A percentile compares a stretch with the other conserved stretches of the same genome.
Evolutionary conservation across 35 echinoderm and acorn worm genomes (phyloP).

Genomic region (Heliocidaris erythrogramma): DNA sequence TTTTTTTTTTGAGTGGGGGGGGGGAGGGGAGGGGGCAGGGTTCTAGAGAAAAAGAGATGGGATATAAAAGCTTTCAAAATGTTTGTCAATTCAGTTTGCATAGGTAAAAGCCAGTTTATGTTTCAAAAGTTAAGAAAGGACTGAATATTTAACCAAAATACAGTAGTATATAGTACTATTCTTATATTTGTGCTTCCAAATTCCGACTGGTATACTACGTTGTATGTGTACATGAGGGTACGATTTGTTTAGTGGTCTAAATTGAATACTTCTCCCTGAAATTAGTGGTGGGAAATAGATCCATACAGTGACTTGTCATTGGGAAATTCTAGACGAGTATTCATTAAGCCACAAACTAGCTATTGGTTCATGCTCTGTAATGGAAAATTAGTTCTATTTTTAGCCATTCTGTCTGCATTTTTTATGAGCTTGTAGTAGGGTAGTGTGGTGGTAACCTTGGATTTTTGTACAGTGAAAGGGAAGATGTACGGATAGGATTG

Average conservation of each 20-base stretch:
- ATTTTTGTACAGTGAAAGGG: neutral
- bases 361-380: neutral
- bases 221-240: neutral
- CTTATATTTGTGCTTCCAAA: too few relatives aligned
- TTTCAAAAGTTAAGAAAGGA: too few relatives aligned
- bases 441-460: neutral
- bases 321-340: neutral
- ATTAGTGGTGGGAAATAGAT: neutral
- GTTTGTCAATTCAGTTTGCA: too few relatives aligned
- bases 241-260: too few relatives aligned
- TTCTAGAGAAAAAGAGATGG: neutral
- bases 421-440: neutral
- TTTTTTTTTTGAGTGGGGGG: too few relatives aligned
- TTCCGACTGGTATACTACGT: neutral
- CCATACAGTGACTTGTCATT: neutral
- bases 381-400: constrained; percentile 5
- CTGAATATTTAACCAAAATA: too few relatives aligned
- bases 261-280: neutral
- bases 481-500: neutral
- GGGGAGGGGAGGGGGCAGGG: too few relatives aligned
- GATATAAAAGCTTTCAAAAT: neutral
- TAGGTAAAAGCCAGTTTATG: too few relatives aligned
- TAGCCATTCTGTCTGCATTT: neutral
- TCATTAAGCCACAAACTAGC: neutral
- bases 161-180: too few relatives aligned